Conservation (phyloP, 1,140 invertebrate species). For the Gryllus bimaculatus region DNA sequence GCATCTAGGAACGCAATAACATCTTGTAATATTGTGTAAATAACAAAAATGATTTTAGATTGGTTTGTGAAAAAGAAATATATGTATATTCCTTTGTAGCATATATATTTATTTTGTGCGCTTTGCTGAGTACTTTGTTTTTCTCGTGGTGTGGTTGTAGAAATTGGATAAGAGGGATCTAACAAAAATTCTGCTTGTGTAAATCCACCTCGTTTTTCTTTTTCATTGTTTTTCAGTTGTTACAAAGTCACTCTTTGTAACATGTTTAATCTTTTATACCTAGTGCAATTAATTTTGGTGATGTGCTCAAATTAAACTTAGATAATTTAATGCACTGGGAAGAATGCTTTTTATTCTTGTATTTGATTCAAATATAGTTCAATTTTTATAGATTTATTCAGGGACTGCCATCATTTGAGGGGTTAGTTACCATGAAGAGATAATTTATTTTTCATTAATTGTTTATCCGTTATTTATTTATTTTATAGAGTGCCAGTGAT, state of each 20-base stretch:
- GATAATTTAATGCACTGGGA: too few relatives aligned
- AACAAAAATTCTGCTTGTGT: too few relatives aligned
- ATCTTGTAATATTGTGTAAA: conserved; percentile 2
- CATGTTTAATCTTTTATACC: too few relatives aligned
- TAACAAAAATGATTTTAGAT: background rate
- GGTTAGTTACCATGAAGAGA: background rate
- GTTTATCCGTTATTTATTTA: background rate
- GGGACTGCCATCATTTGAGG: background rate
- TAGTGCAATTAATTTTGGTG: too few relatives aligned
- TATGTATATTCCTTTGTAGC: background rate
- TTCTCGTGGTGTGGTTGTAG: background rate
- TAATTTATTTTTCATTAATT: background rate
- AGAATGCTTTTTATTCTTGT: too few relatives aligned
- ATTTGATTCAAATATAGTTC: too few relatives aligned
- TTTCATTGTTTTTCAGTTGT: too few relatives aligned
- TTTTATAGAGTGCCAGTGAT: background rate
- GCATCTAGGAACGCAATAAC: background rate
- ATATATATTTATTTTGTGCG: background rate
- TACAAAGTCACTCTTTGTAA: too few relatives aligned
- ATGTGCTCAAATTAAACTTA: too few relatives aligned
- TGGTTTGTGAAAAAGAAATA: background rate
- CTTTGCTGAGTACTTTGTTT: background rate
- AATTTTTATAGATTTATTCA: too few relatives aligned
- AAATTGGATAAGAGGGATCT: too few relatives aligned
- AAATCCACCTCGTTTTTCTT: too few relatives aligned